Conservation (phyloP, 2,113 vertebrate species). For the Actenoides lindsayi region DNA sequence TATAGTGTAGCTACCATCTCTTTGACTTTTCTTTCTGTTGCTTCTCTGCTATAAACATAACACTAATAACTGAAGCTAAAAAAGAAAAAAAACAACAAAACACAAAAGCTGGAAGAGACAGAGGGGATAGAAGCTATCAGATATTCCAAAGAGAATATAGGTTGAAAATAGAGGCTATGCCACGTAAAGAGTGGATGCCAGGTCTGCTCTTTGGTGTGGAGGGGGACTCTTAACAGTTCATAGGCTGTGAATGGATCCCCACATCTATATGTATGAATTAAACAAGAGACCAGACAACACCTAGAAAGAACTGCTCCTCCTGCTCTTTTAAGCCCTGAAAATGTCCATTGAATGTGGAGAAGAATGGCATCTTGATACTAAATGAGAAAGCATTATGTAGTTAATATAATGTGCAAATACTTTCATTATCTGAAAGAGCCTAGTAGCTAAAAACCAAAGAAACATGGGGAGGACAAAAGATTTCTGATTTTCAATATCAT, state of each 20-base stretch:
- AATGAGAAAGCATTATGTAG: background rate
- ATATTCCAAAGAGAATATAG: background rate
- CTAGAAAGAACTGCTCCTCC: background rate
- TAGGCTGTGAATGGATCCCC: background rate
- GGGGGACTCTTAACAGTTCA: background rate
- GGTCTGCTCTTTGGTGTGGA: background rate
- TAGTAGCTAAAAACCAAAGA: background rate
- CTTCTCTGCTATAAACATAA: background rate
- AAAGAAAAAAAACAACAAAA: background rate
- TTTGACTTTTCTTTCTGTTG: background rate
- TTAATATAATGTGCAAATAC: background rate
- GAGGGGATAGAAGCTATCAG: background rate
- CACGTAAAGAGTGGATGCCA: background rate
- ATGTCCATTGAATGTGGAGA: background rate
- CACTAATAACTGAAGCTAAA: background rate
- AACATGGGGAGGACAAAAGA: background rate
- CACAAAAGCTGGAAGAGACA: background rate
- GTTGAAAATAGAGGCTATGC: background rate
- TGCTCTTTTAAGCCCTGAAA: background rate
- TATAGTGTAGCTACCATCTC: background rate
- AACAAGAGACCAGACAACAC: background rate
- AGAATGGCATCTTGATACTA: background rate
- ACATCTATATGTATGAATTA: background rate
- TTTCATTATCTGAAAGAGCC: background rate
- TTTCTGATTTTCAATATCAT: constrained; percentile 4